Evolutionary conservation across 2,888 invertebrate genomes (phyloP).

Genomic region (Drosophila leonis): DNA sequence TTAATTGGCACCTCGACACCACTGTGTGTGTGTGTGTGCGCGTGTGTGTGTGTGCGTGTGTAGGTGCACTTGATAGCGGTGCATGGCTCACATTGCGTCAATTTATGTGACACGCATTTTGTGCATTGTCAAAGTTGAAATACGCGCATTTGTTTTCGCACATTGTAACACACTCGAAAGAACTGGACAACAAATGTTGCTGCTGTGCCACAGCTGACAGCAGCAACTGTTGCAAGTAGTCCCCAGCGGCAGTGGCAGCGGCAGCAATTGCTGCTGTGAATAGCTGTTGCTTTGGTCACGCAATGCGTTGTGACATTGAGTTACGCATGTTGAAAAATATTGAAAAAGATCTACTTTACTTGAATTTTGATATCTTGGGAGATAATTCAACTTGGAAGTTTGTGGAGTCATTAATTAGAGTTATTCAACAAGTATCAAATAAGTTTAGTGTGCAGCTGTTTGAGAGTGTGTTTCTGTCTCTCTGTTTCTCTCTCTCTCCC

Average conservation of each 20-base stretch:
- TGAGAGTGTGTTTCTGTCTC: too few relatives aligned
- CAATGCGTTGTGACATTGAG: slow-evolving; percentile 66
- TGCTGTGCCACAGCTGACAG: slow-evolving; percentile 31
- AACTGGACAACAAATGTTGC: slow-evolving; percentile 13
- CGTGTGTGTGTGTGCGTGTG: slow-evolving; percentile 12
- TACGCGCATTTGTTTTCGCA: slow-evolving; percentile 66
- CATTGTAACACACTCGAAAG: slow-evolving; percentile 54
- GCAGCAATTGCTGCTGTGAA: slow-evolving; percentile 25
- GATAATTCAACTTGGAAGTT: not conserved
- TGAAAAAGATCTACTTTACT: slow-evolving; percentile 2
- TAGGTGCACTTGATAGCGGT: slow-evolving; percentile 55
- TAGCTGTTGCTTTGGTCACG: slow-evolving; percentile 51
- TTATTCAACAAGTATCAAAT: not conserved
- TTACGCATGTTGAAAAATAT: slow-evolving; percentile 63
- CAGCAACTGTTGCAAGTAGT: slow-evolving; percentile 29
- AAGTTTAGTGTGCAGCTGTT: not conserved
- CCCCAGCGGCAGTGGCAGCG: slow-evolving; percentile 15
- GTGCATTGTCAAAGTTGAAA: slow-evolving; percentile 53
- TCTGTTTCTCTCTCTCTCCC: too few relatives aligned
- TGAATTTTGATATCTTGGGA: not conserved
- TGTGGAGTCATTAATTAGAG: not conserved
- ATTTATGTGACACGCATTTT: slow-evolving; percentile 57
- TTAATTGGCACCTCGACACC: slow-evolving; percentile 76
- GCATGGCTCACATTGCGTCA: slow-evolving; percentile 39
- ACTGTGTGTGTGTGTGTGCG: slow-evolving; percentile 19